These are phyloP conservation scores for Euleptes europaea DNA, from an alignment of 2,113 vertebrate species.

Conservation along the genomic window DNA sequence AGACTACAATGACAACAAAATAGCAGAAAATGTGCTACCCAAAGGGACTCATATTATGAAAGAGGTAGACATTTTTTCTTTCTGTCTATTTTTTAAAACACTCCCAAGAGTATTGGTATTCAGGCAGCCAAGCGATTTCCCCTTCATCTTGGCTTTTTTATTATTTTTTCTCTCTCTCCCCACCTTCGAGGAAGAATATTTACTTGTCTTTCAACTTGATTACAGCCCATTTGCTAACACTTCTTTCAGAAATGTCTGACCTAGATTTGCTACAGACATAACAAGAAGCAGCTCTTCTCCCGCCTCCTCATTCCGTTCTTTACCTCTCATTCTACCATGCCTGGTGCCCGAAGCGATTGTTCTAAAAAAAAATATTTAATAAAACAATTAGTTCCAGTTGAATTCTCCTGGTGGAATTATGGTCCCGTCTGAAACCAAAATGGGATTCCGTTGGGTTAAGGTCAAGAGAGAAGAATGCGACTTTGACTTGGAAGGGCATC, in stretches of 20 bases:
- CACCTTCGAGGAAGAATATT: slow-evolving; percentile 37
- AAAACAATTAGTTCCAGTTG: slow-evolving; percentile 62
- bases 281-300: slow-evolving; percentile 30
- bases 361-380: slow-evolving; percentile 57
- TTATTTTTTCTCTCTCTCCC: slow-evolving; percentile 14
- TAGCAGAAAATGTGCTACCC: background rate
- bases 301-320: no score
- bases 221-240: slow-evolving; percentile 40
- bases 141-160: no score
- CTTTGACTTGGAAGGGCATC: slow-evolving; percentile 35
- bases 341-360: slow-evolving; percentile 37
- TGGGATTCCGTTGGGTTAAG: slow-evolving; percentile 38
- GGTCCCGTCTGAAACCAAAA: slow-evolving; percentile 54
- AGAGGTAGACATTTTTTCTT: background rate
- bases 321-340: background rate
- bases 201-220: slow-evolving; percentile 42
- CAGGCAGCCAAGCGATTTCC: background rate
- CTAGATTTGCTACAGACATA: slow-evolving; percentile 45
- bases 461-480: slow-evolving; percentile 40
- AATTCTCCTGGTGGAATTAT: slow-evolving; percentile 62
- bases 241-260: slow-evolving; percentile 47
- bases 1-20: no score
- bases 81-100: background rate
- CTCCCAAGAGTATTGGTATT: slow-evolving; percentile 17
- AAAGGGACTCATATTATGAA: background rate